phyloP scores from a whole-genome alignment of 2,888 invertebrate species.

The Endotricha flammealis region DNA sequence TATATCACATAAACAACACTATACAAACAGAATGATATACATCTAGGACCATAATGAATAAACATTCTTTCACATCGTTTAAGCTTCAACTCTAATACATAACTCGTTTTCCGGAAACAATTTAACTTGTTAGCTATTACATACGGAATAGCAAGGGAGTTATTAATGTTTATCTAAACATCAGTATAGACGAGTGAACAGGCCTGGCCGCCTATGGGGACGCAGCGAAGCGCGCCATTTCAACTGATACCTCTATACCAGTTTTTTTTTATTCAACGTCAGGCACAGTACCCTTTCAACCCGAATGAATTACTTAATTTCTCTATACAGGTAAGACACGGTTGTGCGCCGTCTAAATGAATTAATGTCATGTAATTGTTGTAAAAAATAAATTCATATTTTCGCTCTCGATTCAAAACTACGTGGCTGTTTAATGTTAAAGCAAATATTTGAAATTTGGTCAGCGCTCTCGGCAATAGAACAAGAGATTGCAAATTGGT shows the following conservation, averaged over 20 bases:
- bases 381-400: conserved; percentile 49
- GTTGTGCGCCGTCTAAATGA: conserved; percentile 61
- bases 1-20: conserved; percentile 40
- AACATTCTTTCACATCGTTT: conserved; percentile 58
- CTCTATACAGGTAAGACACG: conserved; percentile 55
- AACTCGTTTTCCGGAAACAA: conserved; percentile 68
- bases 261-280: conserved; percentile 66
- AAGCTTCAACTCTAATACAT: conserved; percentile 34
- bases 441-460: conserved; percentile 36
- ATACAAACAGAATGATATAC: conserved; percentile 50
- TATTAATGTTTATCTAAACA: conserved; percentile 73
- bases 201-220: conserved; percentile 46
- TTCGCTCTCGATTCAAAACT: conserved; percentile 44
- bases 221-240: conserved; percentile 61
- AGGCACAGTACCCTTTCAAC: conserved; percentile 70
- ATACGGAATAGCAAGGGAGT: conserved; percentile 48
- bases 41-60: conserved; percentile 57
- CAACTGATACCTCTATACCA: conserved; percentile 58
- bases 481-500: conserved; percentile 13
- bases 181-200: conserved; percentile 59
- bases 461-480: conserved; percentile 19
- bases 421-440: conserved; percentile 36
- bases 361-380: conserved; percentile 60
- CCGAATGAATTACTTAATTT: conserved; percentile 75
- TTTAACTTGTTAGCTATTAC: conserved; percentile 57